Evolutionary conservation across 2,113 vertebrate genomes (phyloP), one percentile per base, ranked within the genome.

Genomic region (Actenoides hombroni): DNA sequence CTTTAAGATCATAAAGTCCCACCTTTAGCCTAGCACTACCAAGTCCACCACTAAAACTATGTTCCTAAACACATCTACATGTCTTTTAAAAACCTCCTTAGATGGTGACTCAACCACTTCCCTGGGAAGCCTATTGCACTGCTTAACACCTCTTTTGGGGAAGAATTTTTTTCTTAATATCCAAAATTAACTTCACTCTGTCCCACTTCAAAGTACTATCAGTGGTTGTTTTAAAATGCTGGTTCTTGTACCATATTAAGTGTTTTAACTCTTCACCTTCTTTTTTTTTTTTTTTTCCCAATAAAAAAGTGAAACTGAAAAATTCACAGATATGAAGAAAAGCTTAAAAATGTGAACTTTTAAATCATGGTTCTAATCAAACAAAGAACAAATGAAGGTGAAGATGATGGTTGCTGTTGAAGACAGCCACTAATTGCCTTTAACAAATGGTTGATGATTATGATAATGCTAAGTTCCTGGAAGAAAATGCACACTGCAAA

Each of bases 161-260:
- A 42, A 64, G 25, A 42, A 64, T 28, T 6, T 42, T 42, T 44
- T 42, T 31, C 39, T 39, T 42, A 40, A 42, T 31, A 29, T 76
- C 12, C 13, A 83, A 54, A 42, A 77, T 44, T 39, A 71, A 35
- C 20, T 70, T 80, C 10, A 46, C 4, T 25, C 60, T 61, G 15
- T 61, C 19, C 2, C 23, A 49, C 10, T 23, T 86, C 23, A 28
- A 46, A 61, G 53, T 40, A 39, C 23, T 37, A 9, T 75, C 10
- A 31, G 6, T 9, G 5, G 2, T 46, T 70, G 5, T 61, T 92
- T 92, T 73, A 29, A 92, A 76, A 28, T 60, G 2, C 6, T 71
- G 16, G 0, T 0, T 86, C 16, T 57, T 59, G 31, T 61, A 57
- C 2, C 4, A 4, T 13, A 19, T 2, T 29, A 76, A 17, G 10